Evolutionary conservation across 2,888 invertebrate genomes (phyloP).

Genomic region (Pimpla rufipes): DNA sequence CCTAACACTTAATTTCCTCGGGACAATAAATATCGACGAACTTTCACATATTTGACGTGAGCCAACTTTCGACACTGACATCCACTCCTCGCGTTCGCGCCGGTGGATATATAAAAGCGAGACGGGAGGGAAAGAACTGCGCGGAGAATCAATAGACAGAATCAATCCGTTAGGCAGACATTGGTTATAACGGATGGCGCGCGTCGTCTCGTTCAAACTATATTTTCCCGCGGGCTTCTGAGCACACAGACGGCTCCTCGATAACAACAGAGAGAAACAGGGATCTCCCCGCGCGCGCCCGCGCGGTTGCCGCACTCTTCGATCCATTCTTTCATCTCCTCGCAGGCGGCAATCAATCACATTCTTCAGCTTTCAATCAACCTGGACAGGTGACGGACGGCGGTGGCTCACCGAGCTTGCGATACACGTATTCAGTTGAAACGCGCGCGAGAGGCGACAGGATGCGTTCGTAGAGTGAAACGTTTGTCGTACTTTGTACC

Average conservation of each 20-base stretch:
- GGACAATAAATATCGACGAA: too few species aligned
- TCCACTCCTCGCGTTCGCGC: too few species aligned
- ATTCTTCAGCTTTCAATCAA: conserved; percentile 65
- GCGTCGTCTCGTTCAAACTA: conserved; percentile 36
- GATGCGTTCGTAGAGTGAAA: conserved; percentile 40
- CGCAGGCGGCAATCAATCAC: conserved; percentile 65
- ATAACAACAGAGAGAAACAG: conserved; percentile 57
- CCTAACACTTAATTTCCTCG: too few species aligned
- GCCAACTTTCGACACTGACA: too few species aligned
- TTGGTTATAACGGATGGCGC: conserved; percentile 26
- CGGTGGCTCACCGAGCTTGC: conserved; percentile 25
- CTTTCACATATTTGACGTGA: too few species aligned
- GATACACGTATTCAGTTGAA: conserved; percentile 59
- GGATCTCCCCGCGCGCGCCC: conserved; percentile 44
- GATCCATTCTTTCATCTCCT: conserved; percentile 53
- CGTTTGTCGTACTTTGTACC: conserved; percentile 21
- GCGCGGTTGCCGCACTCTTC: conserved; percentile 41
- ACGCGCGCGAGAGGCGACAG: conserved; percentile 51
- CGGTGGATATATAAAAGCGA: background rate
- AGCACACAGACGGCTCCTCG: conserved; percentile 8
- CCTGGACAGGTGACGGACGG: conserved; percentile 18
- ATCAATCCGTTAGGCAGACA: conserved; percentile 38
- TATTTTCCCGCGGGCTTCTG: conserved; percentile 29
- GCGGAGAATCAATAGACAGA: conserved; percentile 24
- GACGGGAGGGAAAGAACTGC: background rate